Evolutionary conservation across 2,888 invertebrate genomes (phyloP), one percentile per base, ranked within the genome.

Genomic region (Eristalis arbustorum): DNA sequence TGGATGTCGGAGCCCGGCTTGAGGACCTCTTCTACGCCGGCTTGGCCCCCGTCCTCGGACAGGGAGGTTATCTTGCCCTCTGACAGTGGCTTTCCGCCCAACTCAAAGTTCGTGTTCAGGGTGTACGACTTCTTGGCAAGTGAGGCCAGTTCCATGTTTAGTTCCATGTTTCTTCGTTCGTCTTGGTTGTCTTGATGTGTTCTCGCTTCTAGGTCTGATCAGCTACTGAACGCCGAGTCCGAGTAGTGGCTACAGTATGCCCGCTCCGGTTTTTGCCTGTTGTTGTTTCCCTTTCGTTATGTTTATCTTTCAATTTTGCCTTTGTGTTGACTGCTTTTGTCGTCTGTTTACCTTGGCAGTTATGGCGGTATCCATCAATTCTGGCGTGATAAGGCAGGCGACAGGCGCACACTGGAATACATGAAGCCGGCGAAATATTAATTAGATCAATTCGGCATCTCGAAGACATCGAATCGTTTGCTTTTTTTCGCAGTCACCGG

Each of bases 1-100:
- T 91, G 90, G 34, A 93, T 92, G 88, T 91, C 91, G 1, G 91
- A 91, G 3, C 93, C 93, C 0, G 93, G 93, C 76, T 92, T 89
- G 14, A 93, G 89, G 11, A 91, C 6, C 10, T 76, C 84, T 8
- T 28, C 84, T 4, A 5, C 31, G 23, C 6, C 49, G 34, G 37
- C 71, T 13, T 34, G 63, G 0, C 66, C 57, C 0, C 57, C 42
- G 18, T 78, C 78, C 49, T 88, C 42, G 25, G 40, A 31, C 68
- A 67, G 42, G 0, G 67, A 8, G 14, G 57, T 82, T 18, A 79
- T 73, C 56, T 77, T 89, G 82, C 28, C 71, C 78, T 56, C 80
- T 71, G 22, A 68, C 28, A 74, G 72, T 80, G 72, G 82, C 71
- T 81, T 88, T 18, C 89, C 88, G 10, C 80, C 88, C 34, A 82